These are phyloP conservation scores for Hipparchia semele DNA, from an alignment of 2,888 invertebrate genomes.

Conservation along the genomic window DNA sequence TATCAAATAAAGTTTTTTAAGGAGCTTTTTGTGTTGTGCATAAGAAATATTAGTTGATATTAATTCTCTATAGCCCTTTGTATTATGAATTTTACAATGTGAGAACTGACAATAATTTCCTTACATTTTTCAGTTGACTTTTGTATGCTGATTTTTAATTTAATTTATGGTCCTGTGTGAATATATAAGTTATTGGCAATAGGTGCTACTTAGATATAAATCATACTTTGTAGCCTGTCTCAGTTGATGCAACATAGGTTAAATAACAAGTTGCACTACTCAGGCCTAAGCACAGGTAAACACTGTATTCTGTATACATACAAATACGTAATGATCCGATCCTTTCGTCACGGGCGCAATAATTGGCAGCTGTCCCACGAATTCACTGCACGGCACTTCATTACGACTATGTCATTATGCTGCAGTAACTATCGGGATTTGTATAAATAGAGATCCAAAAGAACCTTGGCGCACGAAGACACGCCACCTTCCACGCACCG, in stretches of 20 bases:
- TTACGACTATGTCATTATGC: constrained; percentile 80
- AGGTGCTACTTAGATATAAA: constrained; percentile 18
- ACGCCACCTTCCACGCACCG: constrained; percentile 54
- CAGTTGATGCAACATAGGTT: constrained; percentile 16
- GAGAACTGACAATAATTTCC: too few relatives aligned
- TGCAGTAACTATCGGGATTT: constrained; percentile 78
- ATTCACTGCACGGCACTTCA: constrained; percentile 75
- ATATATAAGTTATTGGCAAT: constrained; percentile 29
- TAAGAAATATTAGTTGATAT: too few relatives aligned
- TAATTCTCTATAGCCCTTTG: too few relatives aligned
- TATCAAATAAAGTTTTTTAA: too few relatives aligned
- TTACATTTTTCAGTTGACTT: too few relatives aligned
- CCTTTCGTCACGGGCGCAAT: constrained; percentile 72
- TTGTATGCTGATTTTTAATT: constrained; percentile 1
- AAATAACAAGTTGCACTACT: constrained; percentile 28
- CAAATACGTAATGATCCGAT: constrained; percentile 66
- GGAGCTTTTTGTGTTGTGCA: too few relatives aligned
- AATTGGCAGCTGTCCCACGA: constrained; percentile 81
- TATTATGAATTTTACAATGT: too few relatives aligned
- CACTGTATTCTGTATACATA: constrained; percentile 68
- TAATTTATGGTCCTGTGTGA: constrained; percentile 24
- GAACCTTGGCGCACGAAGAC: constrained; percentile 72
- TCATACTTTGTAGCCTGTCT: constrained; percentile 12
- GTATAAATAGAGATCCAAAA: constrained; percentile 78
- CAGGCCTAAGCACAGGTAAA: constrained; percentile 54